phyloP scores from a whole-genome alignment of 2,888 invertebrate species.

The Salticus scenicus region DNA sequence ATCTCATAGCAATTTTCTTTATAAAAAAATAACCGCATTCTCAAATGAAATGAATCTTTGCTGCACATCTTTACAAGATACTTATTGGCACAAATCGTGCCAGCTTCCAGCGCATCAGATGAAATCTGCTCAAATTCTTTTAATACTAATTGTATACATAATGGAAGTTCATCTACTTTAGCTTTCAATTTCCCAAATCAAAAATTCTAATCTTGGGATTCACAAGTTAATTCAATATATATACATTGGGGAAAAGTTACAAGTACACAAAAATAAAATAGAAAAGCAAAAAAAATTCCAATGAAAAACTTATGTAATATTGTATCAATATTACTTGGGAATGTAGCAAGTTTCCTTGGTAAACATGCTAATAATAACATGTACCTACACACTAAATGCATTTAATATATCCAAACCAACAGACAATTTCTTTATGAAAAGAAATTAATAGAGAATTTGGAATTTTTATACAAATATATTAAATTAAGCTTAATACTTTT shows the following conservation, averaged over 20 bases:
- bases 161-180: conserved; percentile 96
- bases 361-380: conserved; percentile 72
- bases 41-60: conserved; percentile 96
- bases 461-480: not conserved
- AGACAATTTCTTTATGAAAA: not conserved
- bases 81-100: conserved; percentile 99
- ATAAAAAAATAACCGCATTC: conserved; percentile 96
- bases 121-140: conserved; percentile 99
- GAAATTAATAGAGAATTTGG: no score
- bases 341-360: conserved; percentile 12
- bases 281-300: no score
- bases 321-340: no score
- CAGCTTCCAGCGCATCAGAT: conserved; percentile 99
- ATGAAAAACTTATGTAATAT: no score
- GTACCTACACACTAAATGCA: conserved; percentile 75
- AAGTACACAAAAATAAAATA: no score
- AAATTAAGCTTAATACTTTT: no score
- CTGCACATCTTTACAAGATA: conserved; percentile 98
- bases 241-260: no score
- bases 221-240: conserved; percentile 78
- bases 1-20: no score
- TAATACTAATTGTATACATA: conserved; percentile 98
- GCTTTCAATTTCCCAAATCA: conserved; percentile 99
- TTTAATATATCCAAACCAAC: conserved; percentile 1
- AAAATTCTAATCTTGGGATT: conserved; percentile 99